Percentiles rank a stretch among this genome's conserved stretches.
These are phyloP conservation scores for Brachionus asplanchnoidis DNA, from an alignment of 1,140 invertebrate genomes.

Conservation along the genomic window DNA sequence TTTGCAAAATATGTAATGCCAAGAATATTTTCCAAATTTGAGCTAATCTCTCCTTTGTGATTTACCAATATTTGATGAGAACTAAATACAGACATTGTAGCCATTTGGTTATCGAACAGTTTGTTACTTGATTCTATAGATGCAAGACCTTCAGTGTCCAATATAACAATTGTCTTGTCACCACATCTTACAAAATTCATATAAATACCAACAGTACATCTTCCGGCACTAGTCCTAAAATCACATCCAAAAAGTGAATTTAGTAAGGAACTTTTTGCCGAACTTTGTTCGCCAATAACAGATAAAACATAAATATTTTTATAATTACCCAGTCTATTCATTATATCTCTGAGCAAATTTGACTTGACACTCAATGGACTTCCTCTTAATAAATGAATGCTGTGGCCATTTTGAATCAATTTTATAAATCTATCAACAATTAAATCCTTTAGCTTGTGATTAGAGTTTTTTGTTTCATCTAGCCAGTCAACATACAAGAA, in stretches of 20 bases:
- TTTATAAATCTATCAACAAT: background rate
- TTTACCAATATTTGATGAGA: background rate
- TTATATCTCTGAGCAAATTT: background rate
- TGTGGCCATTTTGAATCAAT: background rate
- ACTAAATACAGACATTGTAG: background rate
- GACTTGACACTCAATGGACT: background rate
- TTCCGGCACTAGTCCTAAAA: conserved; percentile 40
- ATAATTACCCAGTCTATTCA: background rate
- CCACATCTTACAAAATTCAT: background rate
- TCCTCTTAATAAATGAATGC: background rate
- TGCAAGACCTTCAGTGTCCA: conserved; percentile 2
- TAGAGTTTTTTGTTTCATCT: background rate
- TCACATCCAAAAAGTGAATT: conserved; percentile 42
- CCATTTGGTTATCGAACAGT: background rate
- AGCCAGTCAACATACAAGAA: background rate
- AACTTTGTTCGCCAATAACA: conserved; percentile 41
- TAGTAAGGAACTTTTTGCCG: conserved; percentile 42
- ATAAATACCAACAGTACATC: conserved; percentile 41
- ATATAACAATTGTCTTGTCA: conserved; percentile 8
- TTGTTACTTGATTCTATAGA: background rate
- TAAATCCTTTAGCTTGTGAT: background rate
- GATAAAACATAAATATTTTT: conserved; percentile 19
- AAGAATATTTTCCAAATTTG: too few species aligned
- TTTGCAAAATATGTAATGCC: too few species aligned
- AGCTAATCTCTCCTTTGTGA: background rate